phyloP scores from a whole-genome alignment of 1,140 invertebrate species.

The Leptoteleia sp. region DNA sequence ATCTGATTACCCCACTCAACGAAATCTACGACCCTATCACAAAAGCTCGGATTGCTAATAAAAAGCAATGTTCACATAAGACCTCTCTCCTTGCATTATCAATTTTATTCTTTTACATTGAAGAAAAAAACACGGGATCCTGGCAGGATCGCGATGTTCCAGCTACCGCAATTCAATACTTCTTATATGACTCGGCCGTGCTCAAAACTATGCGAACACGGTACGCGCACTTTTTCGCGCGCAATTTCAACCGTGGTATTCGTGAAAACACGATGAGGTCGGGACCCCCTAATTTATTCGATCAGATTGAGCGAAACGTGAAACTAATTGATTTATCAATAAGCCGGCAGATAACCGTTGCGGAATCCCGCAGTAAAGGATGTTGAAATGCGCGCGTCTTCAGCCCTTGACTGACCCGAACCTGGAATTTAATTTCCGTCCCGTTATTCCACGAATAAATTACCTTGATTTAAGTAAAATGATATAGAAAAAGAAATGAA shows the following conservation, averaged over 20 bases:
- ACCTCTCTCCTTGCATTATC: too few relatives aligned
- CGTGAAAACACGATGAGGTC: conserved; percentile 17
- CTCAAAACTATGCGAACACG: too few relatives aligned
- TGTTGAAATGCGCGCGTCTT: conserved; percentile 38
- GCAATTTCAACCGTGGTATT: conserved; percentile 11
- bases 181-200: too few relatives aligned
- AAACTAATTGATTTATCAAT: conserved; percentile 63
- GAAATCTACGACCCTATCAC: too few relatives aligned
- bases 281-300: conserved; percentile 39
- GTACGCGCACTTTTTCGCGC: conserved; percentile 21
- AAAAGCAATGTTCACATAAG: too few relatives aligned
- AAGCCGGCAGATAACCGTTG: conserved; percentile 42
- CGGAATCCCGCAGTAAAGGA: conserved; percentile 46
- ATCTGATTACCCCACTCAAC: too few relatives aligned
- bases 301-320: conserved; percentile 42
- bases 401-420: conserved; percentile 53
- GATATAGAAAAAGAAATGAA: conserved; percentile 60
- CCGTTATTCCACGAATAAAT: conserved; percentile 52
- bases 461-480: conserved; percentile 52
- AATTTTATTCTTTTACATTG: too few relatives aligned
- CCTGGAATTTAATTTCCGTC: conserved; percentile 53
- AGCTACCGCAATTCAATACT: too few relatives aligned
- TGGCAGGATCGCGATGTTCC: too few relatives aligned
- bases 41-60: too few relatives aligned
- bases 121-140: too few relatives aligned